A percentile compares a stretch with the other conserved stretches of the same genome.
Conservation (phyloP, 2,888 invertebrate species). For the Dolomedes plantarius region DNA sequence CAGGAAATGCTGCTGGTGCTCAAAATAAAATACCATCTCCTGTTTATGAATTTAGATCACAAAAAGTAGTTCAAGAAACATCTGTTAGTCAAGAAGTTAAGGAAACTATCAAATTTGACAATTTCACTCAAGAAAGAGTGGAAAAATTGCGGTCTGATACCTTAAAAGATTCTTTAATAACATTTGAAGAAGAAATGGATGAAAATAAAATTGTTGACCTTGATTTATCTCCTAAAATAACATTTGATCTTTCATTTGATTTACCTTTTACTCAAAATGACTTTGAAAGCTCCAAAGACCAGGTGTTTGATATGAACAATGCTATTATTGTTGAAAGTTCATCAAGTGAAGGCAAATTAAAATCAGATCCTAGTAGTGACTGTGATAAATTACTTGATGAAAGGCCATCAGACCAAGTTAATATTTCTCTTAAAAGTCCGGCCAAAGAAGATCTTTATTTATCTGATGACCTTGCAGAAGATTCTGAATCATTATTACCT, state of each 20-base stretch:
- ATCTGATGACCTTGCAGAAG: background rate
- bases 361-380: too few relatives aligned
- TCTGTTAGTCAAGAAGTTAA: background rate
- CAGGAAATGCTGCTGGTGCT: too few relatives aligned
- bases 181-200: too few relatives aligned
- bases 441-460: background rate
- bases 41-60: background rate
- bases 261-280: slow-evolving; percentile 8
- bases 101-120: background rate
- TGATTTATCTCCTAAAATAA: slow-evolving; percentile 22
- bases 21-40: too few relatives aligned
- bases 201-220: background rate
- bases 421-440: too few relatives aligned
- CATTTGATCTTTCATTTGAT: slow-evolving; percentile 57
- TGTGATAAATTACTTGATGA: too few relatives aligned
- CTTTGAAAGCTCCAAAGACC: background rate
- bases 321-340: background rate
- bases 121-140: too few relatives aligned
- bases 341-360: background rate
- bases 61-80: background rate
- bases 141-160: too few relatives aligned
- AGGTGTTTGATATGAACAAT: background rate
- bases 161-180: too few relatives aligned
- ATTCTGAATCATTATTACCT: slow-evolving; percentile 1
- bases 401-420: too few relatives aligned